Evolutionary conservation across 2,113 vertebrate genomes (phyloP).

Genomic region (Cathartes aura): DNA sequence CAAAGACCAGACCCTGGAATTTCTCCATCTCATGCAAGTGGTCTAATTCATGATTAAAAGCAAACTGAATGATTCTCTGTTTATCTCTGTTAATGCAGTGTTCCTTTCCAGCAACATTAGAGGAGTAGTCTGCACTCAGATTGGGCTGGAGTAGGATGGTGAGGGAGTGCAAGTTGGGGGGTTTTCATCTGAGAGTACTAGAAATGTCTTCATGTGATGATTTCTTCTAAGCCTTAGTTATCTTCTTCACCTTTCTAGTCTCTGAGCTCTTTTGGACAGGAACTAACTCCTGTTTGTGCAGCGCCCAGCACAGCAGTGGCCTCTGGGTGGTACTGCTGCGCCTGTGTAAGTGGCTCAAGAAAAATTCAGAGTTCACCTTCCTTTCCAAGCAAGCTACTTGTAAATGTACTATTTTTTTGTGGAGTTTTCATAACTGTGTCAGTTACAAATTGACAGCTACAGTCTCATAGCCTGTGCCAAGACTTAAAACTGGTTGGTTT

Average conservation of each 20-base stretch:
- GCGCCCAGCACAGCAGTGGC: not conserved
- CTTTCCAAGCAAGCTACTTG: not conserved
- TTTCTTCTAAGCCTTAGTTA: not conserved
- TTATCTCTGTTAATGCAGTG: not conserved
- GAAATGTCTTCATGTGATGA: not conserved
- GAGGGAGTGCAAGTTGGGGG: not conserved
- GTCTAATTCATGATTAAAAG: not conserved
- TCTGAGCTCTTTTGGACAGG: not conserved
- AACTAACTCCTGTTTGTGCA: not conserved
- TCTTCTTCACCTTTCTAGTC: not conserved
- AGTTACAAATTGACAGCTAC: not conserved
- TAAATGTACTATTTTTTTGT: not conserved
- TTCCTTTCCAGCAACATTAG: not conserved
- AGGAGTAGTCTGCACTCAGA: not conserved
- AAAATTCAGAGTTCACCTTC: not conserved
- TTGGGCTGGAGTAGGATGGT: not conserved
- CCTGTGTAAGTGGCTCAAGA: not conserved
- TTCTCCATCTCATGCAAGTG: not conserved
- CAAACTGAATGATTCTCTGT: not conserved
- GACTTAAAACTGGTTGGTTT: slow-evolving; percentile 13
- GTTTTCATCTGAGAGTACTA: not conserved
- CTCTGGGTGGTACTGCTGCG: slow-evolving; percentile 50
- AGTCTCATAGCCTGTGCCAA: not conserved
- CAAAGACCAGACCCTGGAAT: not conserved
- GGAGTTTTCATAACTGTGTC: not conserved